Base-by-base conservation (phyloP, 2,888 invertebrate genomes). In the Aethes cnicana region DNA sequence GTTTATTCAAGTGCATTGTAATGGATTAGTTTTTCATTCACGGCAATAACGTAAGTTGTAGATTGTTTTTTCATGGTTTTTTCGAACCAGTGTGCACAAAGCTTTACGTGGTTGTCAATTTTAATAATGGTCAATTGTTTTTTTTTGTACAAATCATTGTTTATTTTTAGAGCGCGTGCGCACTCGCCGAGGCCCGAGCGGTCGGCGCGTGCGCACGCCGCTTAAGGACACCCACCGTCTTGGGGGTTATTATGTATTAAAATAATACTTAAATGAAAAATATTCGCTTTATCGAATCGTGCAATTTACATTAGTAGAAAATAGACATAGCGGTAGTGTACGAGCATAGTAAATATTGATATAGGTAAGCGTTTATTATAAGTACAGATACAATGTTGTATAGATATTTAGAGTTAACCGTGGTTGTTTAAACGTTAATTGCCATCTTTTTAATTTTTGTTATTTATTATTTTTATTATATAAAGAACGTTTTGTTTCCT, bases 281-380 rank as follows among this genome's bases (percentile, higher is more conserved):
- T 78, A 80, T 75, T 87, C 84, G 86, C 86, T 87, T 84, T 85
- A 87, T 86, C 76, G 70, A 86, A 84, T 82, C 77, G 89, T 89
- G 89, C 89, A 89, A 89, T 89, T 87, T 89, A 82, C 71, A 76
- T 68, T 77, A 79, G 81, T 86, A 85, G 84, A 74, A 68, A 69
- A 68, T 77, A 77, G 75, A 69, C 55, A 83, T 84, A 81, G 72
- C 67, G 59, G 69, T 84, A 81, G 79, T 60, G 53, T 65, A 69
- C 72, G 69, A 63, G 73, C 76, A 74, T 82, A 82, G 79, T 82
- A 77, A 73, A 72, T 78, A 37, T n/a, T n/a, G n/a, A 36, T 43
- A 54, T 30, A 12, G 39, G 49, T 47, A 64, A 66, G 59, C 58
- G 53, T 63, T 54, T 48, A 52, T 49, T 30, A 47, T 50, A 57